phyloP scores from a whole-genome alignment of 2,888 invertebrate species.

The Netelia melanura region DNA sequence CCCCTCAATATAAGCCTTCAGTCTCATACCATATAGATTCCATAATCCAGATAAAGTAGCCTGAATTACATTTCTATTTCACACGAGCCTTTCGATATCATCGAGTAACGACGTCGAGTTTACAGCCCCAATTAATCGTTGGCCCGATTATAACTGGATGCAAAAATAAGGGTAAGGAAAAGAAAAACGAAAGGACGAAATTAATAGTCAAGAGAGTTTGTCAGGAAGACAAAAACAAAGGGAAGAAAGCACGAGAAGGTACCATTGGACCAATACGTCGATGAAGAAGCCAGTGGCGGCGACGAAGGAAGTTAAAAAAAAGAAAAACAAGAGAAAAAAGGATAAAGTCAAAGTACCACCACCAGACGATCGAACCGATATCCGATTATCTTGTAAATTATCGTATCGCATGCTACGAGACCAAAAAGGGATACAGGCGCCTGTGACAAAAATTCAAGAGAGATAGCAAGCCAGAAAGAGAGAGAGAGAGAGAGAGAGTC shows the following conservation, averaged over 20 bases:
- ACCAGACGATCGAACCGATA: slow-evolving; percentile 47
- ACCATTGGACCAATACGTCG: background rate
- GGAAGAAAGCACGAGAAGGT: background rate
- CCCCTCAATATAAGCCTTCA: background rate
- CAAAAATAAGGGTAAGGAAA: slow-evolving; percentile 10
- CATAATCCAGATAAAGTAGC: slow-evolving; percentile 75
- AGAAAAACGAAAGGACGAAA: background rate
- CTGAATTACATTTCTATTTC: slow-evolving; percentile 76
- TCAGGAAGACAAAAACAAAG: background rate
- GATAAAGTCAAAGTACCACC: slow-evolving; percentile 3
- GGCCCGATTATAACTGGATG: slow-evolving; percentile 25
- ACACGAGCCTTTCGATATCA: slow-evolving; percentile 52
- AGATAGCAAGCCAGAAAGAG: slow-evolving; percentile 1
- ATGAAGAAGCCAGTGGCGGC: background rate
- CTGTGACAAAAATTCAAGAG: slow-evolving; percentile 49
- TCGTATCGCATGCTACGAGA: slow-evolving; percentile 41
- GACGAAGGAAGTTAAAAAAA: background rate
- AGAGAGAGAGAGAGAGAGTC: slow-evolving; percentile 2
- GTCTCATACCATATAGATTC: slow-evolving; percentile 71
- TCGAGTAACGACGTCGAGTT: slow-evolving; percentile 31
- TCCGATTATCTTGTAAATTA: slow-evolving; percentile 66
- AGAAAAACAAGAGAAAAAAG: no score
- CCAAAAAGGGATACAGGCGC: background rate
- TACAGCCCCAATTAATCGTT: slow-evolving; percentile 47
- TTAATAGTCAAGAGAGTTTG: slow-evolving; percentile 8